phyloP scores from a whole-genome alignment of 2,113 vertebrate species.

The Ramphastos sulfuratus region DNA sequence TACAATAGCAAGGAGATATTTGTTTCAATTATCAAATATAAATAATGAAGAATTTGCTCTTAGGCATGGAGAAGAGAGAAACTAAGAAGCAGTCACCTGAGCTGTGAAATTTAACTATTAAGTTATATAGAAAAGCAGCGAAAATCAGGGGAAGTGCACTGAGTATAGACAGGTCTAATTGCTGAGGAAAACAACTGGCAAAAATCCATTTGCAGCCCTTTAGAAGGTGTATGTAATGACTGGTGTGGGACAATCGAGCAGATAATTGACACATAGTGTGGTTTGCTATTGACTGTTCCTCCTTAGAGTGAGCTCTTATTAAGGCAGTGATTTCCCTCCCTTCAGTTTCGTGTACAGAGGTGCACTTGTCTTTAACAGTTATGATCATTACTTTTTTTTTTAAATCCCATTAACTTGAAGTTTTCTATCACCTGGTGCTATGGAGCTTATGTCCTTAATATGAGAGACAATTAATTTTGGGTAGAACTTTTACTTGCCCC shows the following conservation, averaged over 20 bases:
- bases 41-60: background rate
- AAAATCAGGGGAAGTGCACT: background rate
- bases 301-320: background rate
- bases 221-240: background rate
- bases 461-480: conserved; percentile 27
- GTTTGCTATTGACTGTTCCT: background rate
- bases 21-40: background rate
- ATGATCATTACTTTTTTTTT: background rate
- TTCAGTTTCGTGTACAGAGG: background rate
- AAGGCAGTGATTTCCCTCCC: background rate
- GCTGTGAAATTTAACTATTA: conserved; percentile 10
- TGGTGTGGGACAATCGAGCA: background rate
- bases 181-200: background rate
- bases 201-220: background rate
- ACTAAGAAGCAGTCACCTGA: conserved; percentile 5
- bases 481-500: background rate
- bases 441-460: background rate
- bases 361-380: background rate
- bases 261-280: background rate
- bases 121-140: background rate
- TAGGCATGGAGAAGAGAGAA: background rate
- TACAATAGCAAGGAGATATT: background rate
- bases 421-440: background rate
- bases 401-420: background rate
- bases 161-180: background rate